phyloP scores from a whole-genome alignment of 2,888 invertebrate species.

The Amphipyra berbera region DNA sequence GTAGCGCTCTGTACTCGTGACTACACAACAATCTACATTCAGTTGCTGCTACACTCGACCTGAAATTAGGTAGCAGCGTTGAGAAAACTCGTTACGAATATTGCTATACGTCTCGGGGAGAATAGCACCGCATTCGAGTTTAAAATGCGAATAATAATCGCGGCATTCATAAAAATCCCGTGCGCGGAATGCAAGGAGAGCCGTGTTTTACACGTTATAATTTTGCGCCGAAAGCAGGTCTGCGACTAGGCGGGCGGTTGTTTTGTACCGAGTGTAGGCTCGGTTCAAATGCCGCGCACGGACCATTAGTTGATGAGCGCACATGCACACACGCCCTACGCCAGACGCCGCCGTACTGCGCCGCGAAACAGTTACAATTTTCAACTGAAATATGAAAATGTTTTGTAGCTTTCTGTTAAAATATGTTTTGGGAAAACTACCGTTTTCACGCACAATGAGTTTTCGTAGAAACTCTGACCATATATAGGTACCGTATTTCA shows the following conservation, averaged over 20 bases:
- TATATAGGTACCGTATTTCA: conserved; percentile 49
- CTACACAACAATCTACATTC: conserved; percentile 63
- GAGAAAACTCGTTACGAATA: conserved; percentile 89
- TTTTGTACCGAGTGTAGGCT: conserved; percentile 87
- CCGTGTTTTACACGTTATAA: conserved; percentile 90
- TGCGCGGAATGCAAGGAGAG: conserved; percentile 88
- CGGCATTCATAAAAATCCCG: conserved; percentile 88
- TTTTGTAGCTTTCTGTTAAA: conserved; percentile 84
- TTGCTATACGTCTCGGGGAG: conserved; percentile 88
- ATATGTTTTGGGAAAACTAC: conserved; percentile 85
- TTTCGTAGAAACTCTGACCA: conserved; percentile 81
- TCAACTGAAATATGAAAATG: conserved; percentile 87
- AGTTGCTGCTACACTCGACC: conserved; percentile 77
- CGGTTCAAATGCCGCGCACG: conserved; percentile 90
- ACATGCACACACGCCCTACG: conserved; percentile 83
- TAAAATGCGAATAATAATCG: conserved; percentile 90
- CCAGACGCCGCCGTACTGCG: conserved; percentile 68
- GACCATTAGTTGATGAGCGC: conserved; percentile 90
- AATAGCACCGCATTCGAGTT: conserved; percentile 88
- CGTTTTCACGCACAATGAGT: conserved; percentile 87
- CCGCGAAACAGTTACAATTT: conserved; percentile 84
- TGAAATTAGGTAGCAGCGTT: conserved; percentile 86
- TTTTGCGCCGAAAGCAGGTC: conserved; percentile 88
- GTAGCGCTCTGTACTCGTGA: conserved; percentile 54
- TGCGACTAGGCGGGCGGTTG: conserved; percentile 80